Percentiles rank a stretch among this genome's conserved stretches.
Evolutionary conservation across 2,113 vertebrate genomes (phyloP).

Genomic region (Monarcha castaneiventris): DNA sequence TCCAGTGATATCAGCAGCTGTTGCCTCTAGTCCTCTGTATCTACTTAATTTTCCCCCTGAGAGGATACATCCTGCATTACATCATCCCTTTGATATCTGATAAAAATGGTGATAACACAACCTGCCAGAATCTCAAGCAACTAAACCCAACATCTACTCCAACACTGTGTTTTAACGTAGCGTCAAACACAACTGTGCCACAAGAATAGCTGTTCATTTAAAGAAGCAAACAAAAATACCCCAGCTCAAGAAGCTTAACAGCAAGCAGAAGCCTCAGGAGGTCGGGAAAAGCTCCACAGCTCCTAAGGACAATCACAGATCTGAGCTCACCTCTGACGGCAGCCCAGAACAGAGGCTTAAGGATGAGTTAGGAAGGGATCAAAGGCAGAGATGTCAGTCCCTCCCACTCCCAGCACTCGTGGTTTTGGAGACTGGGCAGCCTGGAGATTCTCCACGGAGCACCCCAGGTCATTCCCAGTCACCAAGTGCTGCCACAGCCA

Average conservation of each 20-base stretch:
- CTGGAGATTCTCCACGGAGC: background rate
- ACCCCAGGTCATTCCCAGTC: background rate
- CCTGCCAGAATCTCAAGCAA: background rate
- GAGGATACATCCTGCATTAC: background rate
- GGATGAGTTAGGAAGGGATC: background rate
- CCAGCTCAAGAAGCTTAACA: background rate
- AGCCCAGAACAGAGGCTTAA: background rate
- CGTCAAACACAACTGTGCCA: background rate
- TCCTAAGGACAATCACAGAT: background rate
- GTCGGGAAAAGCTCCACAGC: fast-evolving
- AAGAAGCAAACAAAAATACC: background rate
- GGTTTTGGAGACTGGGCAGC: background rate
- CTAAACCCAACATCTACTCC: background rate
- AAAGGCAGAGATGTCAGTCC: background rate
- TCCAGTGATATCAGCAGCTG: background rate
- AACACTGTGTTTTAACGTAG: background rate
- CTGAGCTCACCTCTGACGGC: background rate
- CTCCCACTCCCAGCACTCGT: background rate
- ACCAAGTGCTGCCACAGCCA: background rate
- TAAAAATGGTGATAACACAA: background rate
- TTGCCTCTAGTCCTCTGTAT: background rate
- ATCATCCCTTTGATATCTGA: background rate
- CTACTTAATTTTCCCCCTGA: background rate
- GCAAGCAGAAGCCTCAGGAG: background rate
- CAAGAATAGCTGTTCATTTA: background rate